A percentile compares a stretch with the other conserved stretches of the same genome.
Conservation (phyloP, 2,113 vertebrate genomes). For the Syngnathus scovelli region DNA sequence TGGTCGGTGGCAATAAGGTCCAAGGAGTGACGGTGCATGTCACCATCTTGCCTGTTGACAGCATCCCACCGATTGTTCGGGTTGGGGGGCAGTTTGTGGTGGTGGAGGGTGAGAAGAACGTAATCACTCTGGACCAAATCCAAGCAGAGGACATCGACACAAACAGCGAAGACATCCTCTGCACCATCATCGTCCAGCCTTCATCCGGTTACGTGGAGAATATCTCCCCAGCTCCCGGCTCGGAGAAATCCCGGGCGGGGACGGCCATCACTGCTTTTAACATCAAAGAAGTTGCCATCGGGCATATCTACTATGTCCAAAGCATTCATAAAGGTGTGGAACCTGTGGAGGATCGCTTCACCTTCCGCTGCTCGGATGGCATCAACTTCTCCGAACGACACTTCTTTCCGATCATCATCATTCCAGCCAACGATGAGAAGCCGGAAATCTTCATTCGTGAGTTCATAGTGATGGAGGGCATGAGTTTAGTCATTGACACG, state of each 20-base stretch:
- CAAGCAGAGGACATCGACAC: constrained; percentile 81
- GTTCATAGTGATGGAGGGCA: constrained; percentile 94
- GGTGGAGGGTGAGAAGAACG: constrained; percentile 77
- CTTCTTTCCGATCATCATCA: constrained; percentile 82
- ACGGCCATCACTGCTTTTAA: constrained; percentile 85
- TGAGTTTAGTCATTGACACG: constrained; percentile 87
- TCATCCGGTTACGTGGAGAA: constrained; percentile 90
- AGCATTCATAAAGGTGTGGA: constrained; percentile 90
- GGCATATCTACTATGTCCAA: constrained; percentile 88
- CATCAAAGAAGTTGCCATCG: constrained; percentile 79
- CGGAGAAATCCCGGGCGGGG: constrained; percentile 88
- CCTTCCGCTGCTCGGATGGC: constrained; percentile 90
- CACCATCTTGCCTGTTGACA: constrained; percentile 91
- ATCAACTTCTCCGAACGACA: constrained; percentile 87
- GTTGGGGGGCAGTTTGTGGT: constrained; percentile 68
- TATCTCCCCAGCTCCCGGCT: constrained; percentile 88
- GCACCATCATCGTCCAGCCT: constrained; percentile 88
- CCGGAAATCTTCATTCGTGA: constrained; percentile 85
- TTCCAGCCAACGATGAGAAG: constrained; percentile 85
- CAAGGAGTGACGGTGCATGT: constrained; percentile 82
- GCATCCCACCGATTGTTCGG: constrained; percentile 69
- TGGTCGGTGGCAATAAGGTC: constrained; percentile 77
- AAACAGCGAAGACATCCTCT: constrained; percentile 81
- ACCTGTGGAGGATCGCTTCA: constrained; percentile 85
- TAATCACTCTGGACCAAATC: constrained; percentile 74